Evolutionary conservation across 2,113 vertebrate genomes (phyloP).

Genomic region (Crotalus horridus): DNA sequence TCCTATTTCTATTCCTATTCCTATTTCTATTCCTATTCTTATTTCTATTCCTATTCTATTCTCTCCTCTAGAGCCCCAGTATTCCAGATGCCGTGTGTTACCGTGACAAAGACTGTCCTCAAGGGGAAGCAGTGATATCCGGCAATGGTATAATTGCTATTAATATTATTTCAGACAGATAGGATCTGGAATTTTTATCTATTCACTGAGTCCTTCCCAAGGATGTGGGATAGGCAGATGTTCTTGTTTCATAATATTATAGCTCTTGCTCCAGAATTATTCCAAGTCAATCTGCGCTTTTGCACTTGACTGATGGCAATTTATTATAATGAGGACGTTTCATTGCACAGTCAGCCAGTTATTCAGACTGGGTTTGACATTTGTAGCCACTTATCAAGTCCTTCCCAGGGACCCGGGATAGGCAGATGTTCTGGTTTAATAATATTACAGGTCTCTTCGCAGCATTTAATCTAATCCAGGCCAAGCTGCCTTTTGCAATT

Average conservation of each 20-base stretch:
- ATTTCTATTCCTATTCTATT: too few relatives aligned
- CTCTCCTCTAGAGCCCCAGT: slow-evolving; percentile 69
- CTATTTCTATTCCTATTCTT: too few relatives aligned
- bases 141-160: slow-evolving; percentile 69
- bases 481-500: neutral
- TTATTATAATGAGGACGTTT: neutral
- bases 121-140: slow-evolving; percentile 63
- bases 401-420: too few relatives aligned
- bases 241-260: neutral
- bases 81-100: slow-evolving; percentile 78
- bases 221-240: neutral
- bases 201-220: neutral
- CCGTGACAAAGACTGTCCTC: slow-evolving; percentile 74
- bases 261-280: neutral
- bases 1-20: too few relatives aligned
- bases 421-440: neutral
- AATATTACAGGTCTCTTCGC: neutral
- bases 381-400: neutral
- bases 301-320: neutral
- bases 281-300: neutral
- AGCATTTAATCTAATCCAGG: neutral
- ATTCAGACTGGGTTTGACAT: neutral
- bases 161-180: neutral
- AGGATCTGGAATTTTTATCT: neutral
- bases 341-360: neutral